phyloP scores from a whole-genome alignment of 2,797 vertebrate species.

The Amphiprion clarkii region DNA sequence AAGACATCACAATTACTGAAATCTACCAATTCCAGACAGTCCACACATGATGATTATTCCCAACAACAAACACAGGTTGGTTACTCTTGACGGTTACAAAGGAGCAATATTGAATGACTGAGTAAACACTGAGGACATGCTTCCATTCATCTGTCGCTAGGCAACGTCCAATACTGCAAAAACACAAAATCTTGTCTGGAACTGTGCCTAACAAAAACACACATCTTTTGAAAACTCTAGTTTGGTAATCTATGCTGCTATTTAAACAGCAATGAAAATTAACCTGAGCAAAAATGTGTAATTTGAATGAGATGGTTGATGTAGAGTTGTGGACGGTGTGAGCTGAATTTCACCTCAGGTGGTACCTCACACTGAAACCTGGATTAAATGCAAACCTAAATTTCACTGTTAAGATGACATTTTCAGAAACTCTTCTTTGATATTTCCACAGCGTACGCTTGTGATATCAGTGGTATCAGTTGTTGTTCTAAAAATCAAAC shows the following conservation, averaged over 20 bases:
- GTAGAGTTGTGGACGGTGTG: too few species aligned
- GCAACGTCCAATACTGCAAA: slow-evolving; percentile 11
- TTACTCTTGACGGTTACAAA: slow-evolving; percentile 13
- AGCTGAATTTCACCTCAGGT: too few species aligned
- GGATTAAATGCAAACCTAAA: too few species aligned
- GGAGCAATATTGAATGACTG: slow-evolving; percentile 7
- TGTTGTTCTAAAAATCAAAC: too few species aligned
- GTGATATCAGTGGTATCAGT: background rate
- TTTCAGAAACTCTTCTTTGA: background rate
- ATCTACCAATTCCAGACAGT: background rate
- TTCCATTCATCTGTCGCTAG: slow-evolving; percentile 21
- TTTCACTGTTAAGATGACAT: too few species aligned
- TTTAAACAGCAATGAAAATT: background rate
- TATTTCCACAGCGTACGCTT: background rate
- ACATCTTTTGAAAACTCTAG: background rate
- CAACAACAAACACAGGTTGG: background rate
- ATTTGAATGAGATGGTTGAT: too few species aligned
- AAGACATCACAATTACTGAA: background rate
- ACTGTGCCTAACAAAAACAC: background rate
- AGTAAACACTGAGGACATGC: slow-evolving; percentile 9
- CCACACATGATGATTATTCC: background rate
- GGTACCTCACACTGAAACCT: too few species aligned
- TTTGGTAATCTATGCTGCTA: background rate
- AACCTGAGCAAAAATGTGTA: too few species aligned
- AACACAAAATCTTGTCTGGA: slow-evolving; percentile 17